phyloP scores from a whole-genome alignment of 2,113 vertebrate species.

The Lampris megalopsis region DNA sequence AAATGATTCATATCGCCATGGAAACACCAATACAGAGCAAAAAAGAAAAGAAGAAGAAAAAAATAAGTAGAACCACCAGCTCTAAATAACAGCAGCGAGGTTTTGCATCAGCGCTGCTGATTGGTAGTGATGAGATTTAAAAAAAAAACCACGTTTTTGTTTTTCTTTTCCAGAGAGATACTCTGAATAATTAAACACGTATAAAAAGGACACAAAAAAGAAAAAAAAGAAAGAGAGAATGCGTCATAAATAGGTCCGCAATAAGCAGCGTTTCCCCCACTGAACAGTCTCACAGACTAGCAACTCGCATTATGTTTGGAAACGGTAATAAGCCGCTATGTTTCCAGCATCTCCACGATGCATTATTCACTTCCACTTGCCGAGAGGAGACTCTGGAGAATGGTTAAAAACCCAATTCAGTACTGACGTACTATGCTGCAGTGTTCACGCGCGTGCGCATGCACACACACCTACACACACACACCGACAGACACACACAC shows the following conservation, averaged over 20 bases:
- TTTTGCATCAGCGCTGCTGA: conserved; percentile 47
- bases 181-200: conserved; percentile 67
- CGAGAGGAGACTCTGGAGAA: conserved; percentile 79
- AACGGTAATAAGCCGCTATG: conserved; percentile 76
- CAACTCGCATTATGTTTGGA: conserved; percentile 75
- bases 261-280: conserved; percentile 57
- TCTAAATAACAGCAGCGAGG: conserved; percentile 19
- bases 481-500: conserved; percentile 6
- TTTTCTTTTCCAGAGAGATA: conserved; percentile 32
- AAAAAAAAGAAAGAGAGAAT: conserved; percentile 34
- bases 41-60: conserved; percentile 46
- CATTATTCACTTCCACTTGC: conserved; percentile 82
- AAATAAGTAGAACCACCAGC: conserved; percentile 26
- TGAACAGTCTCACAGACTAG: conserved; percentile 63
- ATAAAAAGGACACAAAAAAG: conserved; percentile 47
- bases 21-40: conserved; percentile 55
- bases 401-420: conserved; percentile 79
- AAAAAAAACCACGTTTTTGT: conserved; percentile 40
- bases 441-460: conserved; percentile 40
- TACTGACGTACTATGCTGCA: conserved; percentile 79
- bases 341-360: conserved; percentile 74
- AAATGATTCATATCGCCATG: conserved; percentile 67
- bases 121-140: conserved; percentile 41
- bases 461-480: neutral
- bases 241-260: conserved; percentile 58